Evolutionary conservation across 2,888 invertebrate species (phyloP), one percentile per base, ranked within the genome.

Genomic region (Lithophane socia): DNA sequence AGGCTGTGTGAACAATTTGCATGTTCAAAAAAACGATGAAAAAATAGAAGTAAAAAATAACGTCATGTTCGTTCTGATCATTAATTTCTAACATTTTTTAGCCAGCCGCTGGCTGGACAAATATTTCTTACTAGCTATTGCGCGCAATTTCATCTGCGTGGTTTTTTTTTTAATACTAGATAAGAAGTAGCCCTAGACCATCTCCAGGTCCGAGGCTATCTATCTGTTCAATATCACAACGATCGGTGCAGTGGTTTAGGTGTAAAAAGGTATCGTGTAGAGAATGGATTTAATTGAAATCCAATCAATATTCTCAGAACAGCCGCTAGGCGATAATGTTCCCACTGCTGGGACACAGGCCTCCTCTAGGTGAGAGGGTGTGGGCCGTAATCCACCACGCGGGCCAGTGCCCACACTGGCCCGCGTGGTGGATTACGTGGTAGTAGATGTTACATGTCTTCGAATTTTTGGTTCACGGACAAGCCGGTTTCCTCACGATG

Each of bases 141-240:
- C 58, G 2, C 24, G 56, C 4, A 12, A n/a, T 5, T n/a, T n/a
- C 5, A 18, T 18, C 10, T 52, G 9, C 47, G 12, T 47, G 3
- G 2, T 47, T 47, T 13, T 47, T 13, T 13, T 47, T 47, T 47
- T 47, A 13, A 47, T 47, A 47, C 13, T 13, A 0, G 12, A 1
- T 56, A 12, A 13, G 12, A 24, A 58, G 56, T 12, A n/a, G 2
- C 0, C 0, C 0, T 5, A 13, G 2, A 24, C 24, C 0, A 13
- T 56, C 2, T 56, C 56, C 56, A 13, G 58, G 24, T 2, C 24
- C 58, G 0, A 24, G 58, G 24, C 58, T 24, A 24, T 2, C 24
- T 5, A 58, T 24, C 10, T 9, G 3, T 54, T 21, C 2, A 37
- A 37, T 54, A 13, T 58, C 56, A 24, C n/a, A 12, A 5, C 56